These are phyloP conservation scores for Seira sanloemensis DNA, from an alignment of 2,888 invertebrate species.

Conservation along the genomic window DNA sequence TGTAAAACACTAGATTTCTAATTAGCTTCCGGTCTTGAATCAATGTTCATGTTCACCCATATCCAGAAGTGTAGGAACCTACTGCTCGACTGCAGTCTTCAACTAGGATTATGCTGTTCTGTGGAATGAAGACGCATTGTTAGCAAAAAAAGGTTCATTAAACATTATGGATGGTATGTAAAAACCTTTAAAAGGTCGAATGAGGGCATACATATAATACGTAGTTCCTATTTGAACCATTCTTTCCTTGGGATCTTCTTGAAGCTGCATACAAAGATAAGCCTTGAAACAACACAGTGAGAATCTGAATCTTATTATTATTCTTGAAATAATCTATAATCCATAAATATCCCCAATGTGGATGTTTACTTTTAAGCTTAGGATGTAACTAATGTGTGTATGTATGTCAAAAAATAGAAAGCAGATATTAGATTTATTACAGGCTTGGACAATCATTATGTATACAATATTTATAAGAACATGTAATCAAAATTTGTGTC, in stretches of 20 bases:
- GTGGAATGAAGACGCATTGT: too few relatives aligned
- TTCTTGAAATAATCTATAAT: not conserved
- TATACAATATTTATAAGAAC: not conserved
- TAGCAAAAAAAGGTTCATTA: too few relatives aligned
- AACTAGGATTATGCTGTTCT: not conserved
- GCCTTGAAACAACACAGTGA: not conserved
- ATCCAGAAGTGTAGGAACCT: too few relatives aligned
- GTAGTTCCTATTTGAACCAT: not conserved
- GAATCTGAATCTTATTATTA: not conserved
- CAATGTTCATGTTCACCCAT: too few relatives aligned
- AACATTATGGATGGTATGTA: not conserved
- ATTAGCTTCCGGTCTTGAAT: too few relatives aligned
- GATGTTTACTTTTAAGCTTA: not conserved
- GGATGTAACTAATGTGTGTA: too few relatives aligned
- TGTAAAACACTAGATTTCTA: too few relatives aligned
- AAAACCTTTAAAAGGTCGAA: not conserved
- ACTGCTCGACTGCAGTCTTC: not conserved
- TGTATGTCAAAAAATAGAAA: too few relatives aligned
- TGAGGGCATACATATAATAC: not conserved
- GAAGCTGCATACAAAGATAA: not conserved
- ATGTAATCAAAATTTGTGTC: not conserved
- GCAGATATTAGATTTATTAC: too few relatives aligned
- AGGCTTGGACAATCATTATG: not conserved
- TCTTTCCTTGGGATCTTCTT: not conserved
- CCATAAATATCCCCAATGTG: too few relatives aligned